A percentile compares a stretch with the other conserved stretches of the same genome.
These are phyloP conservation scores for Platycnemis pennipes DNA, from an alignment of 2,888 invertebrate species.

Conservation along the genomic window DNA sequence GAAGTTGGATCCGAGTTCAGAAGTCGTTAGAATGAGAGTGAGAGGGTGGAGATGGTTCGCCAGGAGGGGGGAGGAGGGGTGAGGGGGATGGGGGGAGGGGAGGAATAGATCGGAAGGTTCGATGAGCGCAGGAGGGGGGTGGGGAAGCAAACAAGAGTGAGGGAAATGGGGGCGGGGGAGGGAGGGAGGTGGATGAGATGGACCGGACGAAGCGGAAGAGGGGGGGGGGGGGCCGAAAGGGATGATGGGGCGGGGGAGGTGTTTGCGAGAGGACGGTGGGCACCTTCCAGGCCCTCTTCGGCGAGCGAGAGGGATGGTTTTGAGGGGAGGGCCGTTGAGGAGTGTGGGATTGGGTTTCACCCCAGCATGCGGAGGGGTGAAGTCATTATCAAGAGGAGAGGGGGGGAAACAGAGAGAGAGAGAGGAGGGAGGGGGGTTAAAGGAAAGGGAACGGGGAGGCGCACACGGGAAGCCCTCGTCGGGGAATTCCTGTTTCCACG, in stretches of 20 bases:
- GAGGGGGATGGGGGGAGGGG: background rate
- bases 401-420: background rate
- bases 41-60: too few relatives aligned
- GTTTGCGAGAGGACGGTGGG: too few relatives aligned
- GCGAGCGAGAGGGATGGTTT: background rate
- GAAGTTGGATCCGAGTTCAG: background rate
- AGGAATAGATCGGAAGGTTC: background rate
- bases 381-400: background rate
- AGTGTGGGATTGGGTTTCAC: background rate
- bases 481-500: conserved; percentile 44
- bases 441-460: background rate
- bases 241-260: background rate
- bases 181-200: background rate
- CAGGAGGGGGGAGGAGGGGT: background rate
- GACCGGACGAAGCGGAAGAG: background rate
- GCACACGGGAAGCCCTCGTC: background rate
- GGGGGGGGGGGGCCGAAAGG: background rate
- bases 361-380: background rate
- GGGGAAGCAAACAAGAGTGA: background rate
- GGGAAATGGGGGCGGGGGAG: background rate
- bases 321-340: background rate
- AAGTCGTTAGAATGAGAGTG: background rate
- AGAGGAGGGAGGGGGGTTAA: background rate
- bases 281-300: background rate
- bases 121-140: background rate